Conservation (phyloP, 2,888 invertebrate genomes). For the Parnassius glacialis region DNA sequence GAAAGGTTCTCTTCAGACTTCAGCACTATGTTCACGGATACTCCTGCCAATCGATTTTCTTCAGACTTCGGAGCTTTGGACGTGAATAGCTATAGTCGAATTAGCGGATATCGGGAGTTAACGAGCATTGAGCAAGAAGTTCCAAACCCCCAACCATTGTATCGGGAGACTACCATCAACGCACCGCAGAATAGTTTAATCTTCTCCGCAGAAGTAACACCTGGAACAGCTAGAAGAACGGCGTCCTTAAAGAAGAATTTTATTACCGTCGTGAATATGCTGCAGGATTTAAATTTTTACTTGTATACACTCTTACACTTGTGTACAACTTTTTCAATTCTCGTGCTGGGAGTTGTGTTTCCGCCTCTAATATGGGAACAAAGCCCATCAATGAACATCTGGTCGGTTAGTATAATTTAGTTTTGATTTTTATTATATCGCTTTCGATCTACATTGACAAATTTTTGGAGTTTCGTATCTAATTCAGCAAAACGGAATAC, state of each 20-base stretch:
- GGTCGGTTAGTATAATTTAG: conserved; percentile 55
- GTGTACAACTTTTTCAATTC: conserved; percentile 76
- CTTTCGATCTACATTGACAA: no score
- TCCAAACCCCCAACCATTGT: conserved; percentile 74
- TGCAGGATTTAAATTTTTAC: conserved; percentile 76
- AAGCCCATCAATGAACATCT: conserved; percentile 64
- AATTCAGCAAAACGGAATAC: no score
- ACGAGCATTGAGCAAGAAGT: conserved; percentile 64
- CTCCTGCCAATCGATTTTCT: conserved; percentile 50
- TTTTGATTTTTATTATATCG: not conserved
- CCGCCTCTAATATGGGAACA: conserved; percentile 76
- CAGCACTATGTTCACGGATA: conserved; percentile 45
- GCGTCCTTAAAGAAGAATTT: conserved; percentile 70
- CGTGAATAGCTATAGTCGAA: conserved; percentile 48
- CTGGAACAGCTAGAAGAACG: conserved; percentile 67
- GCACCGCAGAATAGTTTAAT: conserved; percentile 56
- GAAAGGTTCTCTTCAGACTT: conserved; percentile 62
- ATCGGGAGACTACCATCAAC: conserved; percentile 78
- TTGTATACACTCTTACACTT: conserved; percentile 76
- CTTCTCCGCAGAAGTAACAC: conserved; percentile 61
- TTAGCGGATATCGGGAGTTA: conserved; percentile 64
- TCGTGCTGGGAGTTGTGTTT: conserved; percentile 75
- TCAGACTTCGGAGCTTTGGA: conserved; percentile 62
- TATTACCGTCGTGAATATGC: conserved; percentile 65
- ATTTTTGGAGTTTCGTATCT: no score